phyloP scores from a whole-genome alignment of 2,888 invertebrate genomes.

The Mactromeris polynyma region DNA sequence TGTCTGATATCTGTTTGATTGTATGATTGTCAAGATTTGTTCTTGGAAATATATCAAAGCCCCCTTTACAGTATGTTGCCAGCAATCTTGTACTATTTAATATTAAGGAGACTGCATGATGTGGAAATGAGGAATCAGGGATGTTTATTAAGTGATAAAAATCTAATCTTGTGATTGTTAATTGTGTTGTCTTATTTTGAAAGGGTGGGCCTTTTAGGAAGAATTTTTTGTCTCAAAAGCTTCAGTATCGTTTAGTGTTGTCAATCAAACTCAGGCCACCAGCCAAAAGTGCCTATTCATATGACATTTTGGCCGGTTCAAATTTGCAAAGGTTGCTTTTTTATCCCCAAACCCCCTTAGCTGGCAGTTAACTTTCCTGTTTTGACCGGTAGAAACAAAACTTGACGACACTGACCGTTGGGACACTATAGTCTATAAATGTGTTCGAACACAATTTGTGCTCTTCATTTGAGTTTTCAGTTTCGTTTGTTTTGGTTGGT shows the following conservation, averaged over 20 bases:
- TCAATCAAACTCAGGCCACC: no score
- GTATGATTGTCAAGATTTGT: neutral
- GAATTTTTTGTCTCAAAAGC: neutral
- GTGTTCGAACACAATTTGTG: no score
- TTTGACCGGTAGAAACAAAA: no score
- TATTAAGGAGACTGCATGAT: neutral
- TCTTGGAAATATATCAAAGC: neutral
- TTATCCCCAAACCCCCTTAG: no score
- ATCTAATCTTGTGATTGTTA: neutral
- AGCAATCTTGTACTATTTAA: neutral
- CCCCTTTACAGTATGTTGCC: neutral
- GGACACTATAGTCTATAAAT: no score
- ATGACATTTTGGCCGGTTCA: no score
- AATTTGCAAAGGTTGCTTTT: no score
- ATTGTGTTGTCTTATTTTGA: neutral
- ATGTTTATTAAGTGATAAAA: neutral
- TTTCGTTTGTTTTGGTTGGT: neutral
- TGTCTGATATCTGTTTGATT: constrained; percentile 30
- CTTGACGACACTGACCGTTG: no score
- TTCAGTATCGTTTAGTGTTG: no score
- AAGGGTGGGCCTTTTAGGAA: neutral
- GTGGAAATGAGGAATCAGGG: neutral
- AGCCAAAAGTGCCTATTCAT: no score
- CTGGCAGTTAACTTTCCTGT: no score
- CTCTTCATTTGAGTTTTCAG: neutral